Percentiles rank a stretch among this genome's conserved stretches.
These are phyloP conservation scores for Margaritifera margaritifera DNA, from an alignment of 2,888 invertebrate genomes.

Conservation along the genomic window DNA sequence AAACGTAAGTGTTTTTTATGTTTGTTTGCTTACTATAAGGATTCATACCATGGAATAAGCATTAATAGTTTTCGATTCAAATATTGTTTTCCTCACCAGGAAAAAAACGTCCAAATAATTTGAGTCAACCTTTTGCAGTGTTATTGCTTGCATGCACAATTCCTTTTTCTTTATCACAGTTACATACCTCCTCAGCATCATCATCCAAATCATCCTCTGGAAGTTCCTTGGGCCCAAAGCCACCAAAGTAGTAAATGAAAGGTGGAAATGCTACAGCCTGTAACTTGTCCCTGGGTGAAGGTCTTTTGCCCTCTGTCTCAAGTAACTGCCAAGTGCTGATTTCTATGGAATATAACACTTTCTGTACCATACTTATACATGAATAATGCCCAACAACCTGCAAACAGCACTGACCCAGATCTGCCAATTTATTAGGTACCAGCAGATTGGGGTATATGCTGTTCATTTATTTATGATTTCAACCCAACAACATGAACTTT, in stretches of 20 bases:
- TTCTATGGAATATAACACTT: slow-evolving; percentile 36
- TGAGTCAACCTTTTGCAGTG: no score
- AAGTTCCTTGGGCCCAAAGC: slow-evolving; percentile 67
- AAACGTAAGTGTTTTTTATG: no score
- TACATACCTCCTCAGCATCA: slow-evolving; percentile 36
- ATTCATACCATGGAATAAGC: no score
- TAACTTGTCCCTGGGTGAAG: slow-evolving; percentile 68
- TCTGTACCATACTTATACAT: not conserved
- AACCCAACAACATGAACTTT: no score
- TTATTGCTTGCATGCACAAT: no score
- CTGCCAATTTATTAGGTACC: no score
- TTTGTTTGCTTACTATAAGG: no score
- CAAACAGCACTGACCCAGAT: no score
- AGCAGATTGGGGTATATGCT: no score
- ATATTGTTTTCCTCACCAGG: not conserved
- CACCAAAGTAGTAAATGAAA: slow-evolving; percentile 70
- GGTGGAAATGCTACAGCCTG: slow-evolving; percentile 61
- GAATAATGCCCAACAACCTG: no score
- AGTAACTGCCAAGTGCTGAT: slow-evolving; percentile 57
- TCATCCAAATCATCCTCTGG: slow-evolving; percentile 42
- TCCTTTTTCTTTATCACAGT: not conserved
- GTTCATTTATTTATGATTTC: no score
- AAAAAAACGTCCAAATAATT: no score
- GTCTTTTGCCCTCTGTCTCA: slow-evolving; percentile 55
- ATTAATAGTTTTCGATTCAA: not conserved